Conservation (phyloP, 2,888 invertebrate species). For the Nomada goodeniana region DNA sequence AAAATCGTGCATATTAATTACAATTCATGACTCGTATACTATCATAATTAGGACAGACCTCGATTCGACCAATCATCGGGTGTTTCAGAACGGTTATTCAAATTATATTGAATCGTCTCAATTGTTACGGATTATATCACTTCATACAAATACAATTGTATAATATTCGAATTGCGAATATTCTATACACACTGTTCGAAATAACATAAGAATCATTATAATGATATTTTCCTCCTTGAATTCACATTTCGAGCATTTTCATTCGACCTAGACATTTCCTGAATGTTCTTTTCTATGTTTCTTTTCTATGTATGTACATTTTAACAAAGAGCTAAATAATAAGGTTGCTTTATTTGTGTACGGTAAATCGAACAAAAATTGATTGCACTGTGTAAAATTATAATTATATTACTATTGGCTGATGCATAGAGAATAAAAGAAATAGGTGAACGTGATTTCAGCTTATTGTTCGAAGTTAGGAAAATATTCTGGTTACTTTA, state of each 20-base stretch:
- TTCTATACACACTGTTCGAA: slow-evolving; percentile 64
- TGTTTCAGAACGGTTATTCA: slow-evolving; percentile 41
- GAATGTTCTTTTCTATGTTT: background rate
- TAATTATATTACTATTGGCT: background rate
- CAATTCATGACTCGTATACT: slow-evolving; percentile 73
- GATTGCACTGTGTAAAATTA: background rate
- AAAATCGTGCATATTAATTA: slow-evolving; percentile 63
- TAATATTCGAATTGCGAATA: slow-evolving; percentile 59
- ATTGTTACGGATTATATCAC: slow-evolving; percentile 68
- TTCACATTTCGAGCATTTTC: slow-evolving; percentile 71
- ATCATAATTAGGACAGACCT: slow-evolving; percentile 67
- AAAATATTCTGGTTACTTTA: too few species aligned
- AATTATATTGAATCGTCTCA: slow-evolving; percentile 62
- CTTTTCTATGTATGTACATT: background rate
- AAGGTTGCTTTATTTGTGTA: background rate
- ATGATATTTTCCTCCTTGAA: slow-evolving; percentile 81
- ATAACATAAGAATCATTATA: slow-evolving; percentile 72
- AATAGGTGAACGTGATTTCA: too few species aligned
- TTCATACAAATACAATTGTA: slow-evolving; percentile 70
- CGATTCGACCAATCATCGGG: slow-evolving; percentile 66
- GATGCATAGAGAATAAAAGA: background rate
- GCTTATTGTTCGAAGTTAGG: too few species aligned
- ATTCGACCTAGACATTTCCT: slow-evolving; percentile 1
- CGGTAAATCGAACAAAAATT: background rate
- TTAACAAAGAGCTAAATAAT: background rate